Evolutionary conservation across 2,888 invertebrate species (phyloP).

Genomic region (Strigamia transsilvanica): DNA sequence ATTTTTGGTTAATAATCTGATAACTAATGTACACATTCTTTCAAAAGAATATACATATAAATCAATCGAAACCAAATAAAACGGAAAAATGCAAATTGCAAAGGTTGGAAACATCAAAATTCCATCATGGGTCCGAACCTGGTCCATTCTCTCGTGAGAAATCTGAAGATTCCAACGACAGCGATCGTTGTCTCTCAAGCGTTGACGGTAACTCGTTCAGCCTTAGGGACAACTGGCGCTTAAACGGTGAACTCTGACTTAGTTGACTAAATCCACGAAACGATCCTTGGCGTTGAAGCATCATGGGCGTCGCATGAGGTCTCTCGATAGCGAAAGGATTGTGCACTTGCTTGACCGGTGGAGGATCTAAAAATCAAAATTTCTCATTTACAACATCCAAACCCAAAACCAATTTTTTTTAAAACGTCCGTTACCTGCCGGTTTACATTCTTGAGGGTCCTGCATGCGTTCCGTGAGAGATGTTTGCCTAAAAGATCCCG

Average conservation of each 20-base stretch:
- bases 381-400: neutral
- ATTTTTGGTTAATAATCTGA: neutral
- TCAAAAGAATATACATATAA: too few species aligned
- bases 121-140: slow-evolving; percentile 49
- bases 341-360: slow-evolving; percentile 67
- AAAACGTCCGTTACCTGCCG: slow-evolving; percentile 61
- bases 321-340: slow-evolving; percentile 95
- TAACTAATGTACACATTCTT: too few species aligned
- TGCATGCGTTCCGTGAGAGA: slow-evolving; percentile 80
- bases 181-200: slow-evolving; percentile 73
- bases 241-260: slow-evolving; percentile 85
- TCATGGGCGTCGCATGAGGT: slow-evolving; percentile 92
- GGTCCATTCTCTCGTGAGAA: slow-evolving; percentile 56
- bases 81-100: too few species aligned
- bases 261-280: slow-evolving; percentile 88
- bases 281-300: slow-evolving; percentile 94
- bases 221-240: slow-evolving; percentile 93
- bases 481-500: slow-evolving; percentile 89
- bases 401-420: neutral
- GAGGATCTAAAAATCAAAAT: slow-evolving; percentile 43
- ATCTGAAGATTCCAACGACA: slow-evolving; percentile 56
- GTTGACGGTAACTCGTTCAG: slow-evolving; percentile 96
- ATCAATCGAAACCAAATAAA: too few species aligned
- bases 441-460: slow-evolving; percentile 71
- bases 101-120: too few species aligned